Base-by-base conservation (phyloP, 2,888 invertebrate species). In the Lasioglossum calceatum region DNA sequence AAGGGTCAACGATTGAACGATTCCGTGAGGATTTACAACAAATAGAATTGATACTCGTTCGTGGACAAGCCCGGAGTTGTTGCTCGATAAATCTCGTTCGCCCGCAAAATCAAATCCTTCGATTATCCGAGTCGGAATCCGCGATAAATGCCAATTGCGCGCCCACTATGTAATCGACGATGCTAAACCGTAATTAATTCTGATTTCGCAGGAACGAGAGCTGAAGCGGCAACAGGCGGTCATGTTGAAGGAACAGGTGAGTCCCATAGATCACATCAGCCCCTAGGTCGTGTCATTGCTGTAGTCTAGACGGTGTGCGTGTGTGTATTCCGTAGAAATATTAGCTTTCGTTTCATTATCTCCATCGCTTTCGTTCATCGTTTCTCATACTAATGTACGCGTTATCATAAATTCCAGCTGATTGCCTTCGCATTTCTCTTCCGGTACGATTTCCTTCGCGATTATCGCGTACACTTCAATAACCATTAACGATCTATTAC, bases 221-320 rank as follows among this genome's bases (percentile, higher is more conserved):
- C 95, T 98, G 94, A 98, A 98, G 96, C 96, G 98, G 93, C 98
- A 98, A 94, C 98, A 98, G 95, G 97, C 98, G 77, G 97, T 98
- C 89, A 96, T 98, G 94, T 96, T 98, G 92, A 98, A 98, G 96
- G 98, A 98, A 96, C 98, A 98, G 98, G 98, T 98, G 96, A 96
- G 96, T 94, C 86, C 39, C 47, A 84, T 80, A 86, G 79, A 86
- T 70, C 81, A 79, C 70, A 47, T 74, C 87, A 81, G 75, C n/a
- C 50, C 77, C 14, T n/a, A 71, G 79, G 85, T 83, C 86, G 72
- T 86, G 61, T 84, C 87, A 79, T 84, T 88, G 81, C 80, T 81
- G 91, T 90, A 91, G 90, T 81, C 47, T 88, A 87, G 86, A 88
- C 64, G 70, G 88, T 88, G 83, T 85, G 85, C 76, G 85, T 81